These are phyloP conservation scores for Anguilla anguilla DNA, from an alignment of 2,797 vertebrate species.

Conservation along the genomic window DNA sequence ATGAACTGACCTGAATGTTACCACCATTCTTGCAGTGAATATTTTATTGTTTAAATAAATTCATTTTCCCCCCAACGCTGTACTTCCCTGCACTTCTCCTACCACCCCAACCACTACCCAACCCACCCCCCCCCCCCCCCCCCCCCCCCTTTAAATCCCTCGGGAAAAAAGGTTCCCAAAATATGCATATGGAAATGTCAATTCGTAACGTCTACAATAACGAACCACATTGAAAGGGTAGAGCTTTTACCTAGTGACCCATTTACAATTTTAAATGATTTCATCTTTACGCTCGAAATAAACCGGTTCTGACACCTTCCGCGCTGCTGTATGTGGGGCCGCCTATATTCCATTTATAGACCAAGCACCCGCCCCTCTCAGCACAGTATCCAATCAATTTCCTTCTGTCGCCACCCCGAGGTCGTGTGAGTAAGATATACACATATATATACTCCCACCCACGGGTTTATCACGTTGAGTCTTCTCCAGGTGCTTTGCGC, in stretches of 20 bases:
- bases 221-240: neutral
- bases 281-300: conserved; percentile 14
- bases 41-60: neutral
- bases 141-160: neutral
- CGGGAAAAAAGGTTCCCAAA: neutral
- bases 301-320: conserved; percentile 1
- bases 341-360: conserved; percentile 22
- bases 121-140: too few species aligned
- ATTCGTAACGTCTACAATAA: neutral
- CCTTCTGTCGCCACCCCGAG: neutral
- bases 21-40: neutral
- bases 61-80: neutral
- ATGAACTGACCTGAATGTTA: neutral
- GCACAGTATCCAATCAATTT: neutral
- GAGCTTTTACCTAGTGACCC: conserved; percentile 6
- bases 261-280: conserved; percentile 13
- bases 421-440: conserved; percentile 2
- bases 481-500: conserved; percentile 5
- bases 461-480: neutral
- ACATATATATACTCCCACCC: conserved; percentile 22
- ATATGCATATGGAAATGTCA: neutral
- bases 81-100: neutral
- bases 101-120: too few species aligned
- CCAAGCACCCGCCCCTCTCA: neutral
- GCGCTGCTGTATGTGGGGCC: neutral